A percentile compares a stretch with the other conserved stretches of the same genome.
Conservation (phyloP, 2,797 vertebrate species). For the Dendrocincla fuliginosa region DNA sequence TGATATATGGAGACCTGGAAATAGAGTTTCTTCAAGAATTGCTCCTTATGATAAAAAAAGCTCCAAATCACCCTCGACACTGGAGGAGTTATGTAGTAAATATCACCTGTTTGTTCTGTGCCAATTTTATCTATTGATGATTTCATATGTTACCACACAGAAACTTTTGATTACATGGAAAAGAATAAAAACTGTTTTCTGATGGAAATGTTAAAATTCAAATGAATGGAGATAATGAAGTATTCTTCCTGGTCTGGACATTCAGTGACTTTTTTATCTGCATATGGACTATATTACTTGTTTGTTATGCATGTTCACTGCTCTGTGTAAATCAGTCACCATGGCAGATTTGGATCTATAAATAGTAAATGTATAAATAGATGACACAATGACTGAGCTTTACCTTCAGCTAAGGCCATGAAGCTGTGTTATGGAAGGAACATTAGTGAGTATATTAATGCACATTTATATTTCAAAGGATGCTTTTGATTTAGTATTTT, state of each 20-base stretch:
- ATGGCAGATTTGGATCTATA: not conserved
- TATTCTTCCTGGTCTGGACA: not conserved
- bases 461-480: not conserved
- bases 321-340: not conserved
- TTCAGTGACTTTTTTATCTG: not conserved
- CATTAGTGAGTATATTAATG: not conserved
- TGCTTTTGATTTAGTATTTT: not conserved
- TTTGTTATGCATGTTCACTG: not conserved
- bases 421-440: not conserved
- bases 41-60: not conserved
- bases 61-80: fast-evolving
- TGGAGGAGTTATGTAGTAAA: not conserved
- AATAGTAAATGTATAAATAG: not conserved
- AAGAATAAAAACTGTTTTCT: not conserved
- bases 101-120: fast-evolving
- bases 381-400: not conserved
- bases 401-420: not conserved
- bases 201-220: not conserved
- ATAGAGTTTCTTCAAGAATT: not conserved
- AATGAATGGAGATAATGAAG: not conserved
- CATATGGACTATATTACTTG: no score
- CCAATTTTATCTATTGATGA: not conserved
- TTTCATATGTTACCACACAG: not conserved
- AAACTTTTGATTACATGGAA: not conserved
- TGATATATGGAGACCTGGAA: not conserved